Base-by-base conservation (phyloP, 2,888 invertebrate species). In the Eristalinus aeneus region DNA sequence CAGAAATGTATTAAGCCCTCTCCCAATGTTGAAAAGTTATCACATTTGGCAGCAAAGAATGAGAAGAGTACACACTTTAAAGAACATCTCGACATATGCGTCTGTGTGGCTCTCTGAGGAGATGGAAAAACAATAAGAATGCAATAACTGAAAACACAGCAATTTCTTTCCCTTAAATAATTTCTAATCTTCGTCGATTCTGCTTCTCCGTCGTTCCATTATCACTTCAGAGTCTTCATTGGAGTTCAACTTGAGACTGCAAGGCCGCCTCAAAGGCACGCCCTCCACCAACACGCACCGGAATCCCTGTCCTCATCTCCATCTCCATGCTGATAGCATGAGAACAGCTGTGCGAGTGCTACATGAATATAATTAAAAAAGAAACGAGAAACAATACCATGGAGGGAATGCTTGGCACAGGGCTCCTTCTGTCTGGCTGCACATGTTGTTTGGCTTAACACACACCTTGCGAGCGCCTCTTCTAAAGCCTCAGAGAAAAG, bases 301-400 rank as follows among this genome's bases (percentile, higher is more conserved):
- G 54, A 46, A 54, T 32, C 54, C 2, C n/a, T 32, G 34, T 68
- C 68, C n/a, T 22, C 68, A 34, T 34, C 32, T 22, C n/a, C 54
- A 53, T 20, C 23, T 16, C 16, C 31, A 4, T 16, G 1, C 39
- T 39, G 39, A 36, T 10, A 16, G 16, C 46, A 46, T n/a, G 46
- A 16, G 46, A 67, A 46, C 67, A 67, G 27, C 67, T 20, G 32
- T 12, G 27, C 32, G 53, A 67, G 54, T 32, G 31, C 56, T 68
- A 23, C 32, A 68, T 68, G 56, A 68, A 68, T 68, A 56, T 68
- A 68, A 68, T 68, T 68, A 56, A 56, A 56, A 56, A 34, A 12
- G 23, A 65, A 65, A 53, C 34, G 27, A 39, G n/a, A 12, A 36
- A 20, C 8, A 67, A 65, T 3, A 23, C 3, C 1, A 23, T 4